These are phyloP conservation scores for Uria aalge DNA, from an alignment of 2,113 vertebrate species.

Conservation along the genomic window DNA sequence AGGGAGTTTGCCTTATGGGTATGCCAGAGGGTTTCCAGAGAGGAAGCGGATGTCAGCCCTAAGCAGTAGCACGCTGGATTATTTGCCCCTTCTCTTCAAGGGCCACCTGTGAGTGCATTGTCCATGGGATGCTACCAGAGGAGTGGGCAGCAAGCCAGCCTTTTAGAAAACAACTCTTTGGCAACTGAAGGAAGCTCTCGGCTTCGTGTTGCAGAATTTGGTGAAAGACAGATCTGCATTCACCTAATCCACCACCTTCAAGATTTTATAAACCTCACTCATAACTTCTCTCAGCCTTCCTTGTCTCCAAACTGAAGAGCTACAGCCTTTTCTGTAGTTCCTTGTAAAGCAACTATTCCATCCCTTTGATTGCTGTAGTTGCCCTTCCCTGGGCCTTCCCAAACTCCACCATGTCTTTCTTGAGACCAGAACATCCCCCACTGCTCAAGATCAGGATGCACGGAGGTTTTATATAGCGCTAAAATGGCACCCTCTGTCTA, in stretches of 20 bases:
- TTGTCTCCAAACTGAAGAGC: background rate
- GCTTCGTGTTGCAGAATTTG: background rate
- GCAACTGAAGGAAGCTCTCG: background rate
- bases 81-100: background rate
- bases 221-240: background rate
- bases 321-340: background rate
- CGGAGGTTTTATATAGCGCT: background rate
- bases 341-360: background rate
- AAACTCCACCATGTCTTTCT: background rate
- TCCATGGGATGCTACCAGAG: background rate
- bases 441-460: background rate
- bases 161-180: background rate
- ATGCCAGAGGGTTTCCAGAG: background rate
- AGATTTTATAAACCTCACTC: background rate
- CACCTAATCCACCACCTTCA: background rate
- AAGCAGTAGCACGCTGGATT: background rate
- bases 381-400: background rate
- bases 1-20: background rate
- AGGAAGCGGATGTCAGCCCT: background rate
- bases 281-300: background rate
- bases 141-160: background rate
- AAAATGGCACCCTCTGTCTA: background rate
- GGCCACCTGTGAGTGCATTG: background rate
- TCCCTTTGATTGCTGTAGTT: background rate
- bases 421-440: background rate